phyloP scores from a whole-genome alignment of 1,140 invertebrate genomes.

The Amphibalanus amphitrite region DNA sequence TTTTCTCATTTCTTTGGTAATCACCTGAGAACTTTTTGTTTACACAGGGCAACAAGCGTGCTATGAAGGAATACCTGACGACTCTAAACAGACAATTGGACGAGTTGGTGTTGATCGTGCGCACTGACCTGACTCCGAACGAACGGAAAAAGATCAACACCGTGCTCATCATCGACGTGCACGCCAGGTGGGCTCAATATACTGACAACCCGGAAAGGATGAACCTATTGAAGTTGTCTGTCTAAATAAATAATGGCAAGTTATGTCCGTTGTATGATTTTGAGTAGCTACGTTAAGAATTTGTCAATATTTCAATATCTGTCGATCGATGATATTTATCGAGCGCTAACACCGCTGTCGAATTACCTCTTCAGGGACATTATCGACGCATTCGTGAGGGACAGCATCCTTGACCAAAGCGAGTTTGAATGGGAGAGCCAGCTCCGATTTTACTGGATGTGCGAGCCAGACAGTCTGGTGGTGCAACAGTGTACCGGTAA shows the following conservation, averaged over 20 bases:
- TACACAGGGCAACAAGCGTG: slow-evolving; percentile 51
- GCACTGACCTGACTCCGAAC: slow-evolving; percentile 27
- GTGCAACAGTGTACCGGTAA: slow-evolving; percentile 65
- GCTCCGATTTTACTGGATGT: slow-evolving; percentile 75
- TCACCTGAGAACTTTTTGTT: too few relatives aligned
- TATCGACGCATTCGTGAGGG: slow-evolving; percentile 64
- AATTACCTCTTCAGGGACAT: slow-evolving; percentile 1
- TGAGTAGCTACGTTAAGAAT: too few relatives aligned
- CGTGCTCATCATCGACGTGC: slow-evolving; percentile 72
- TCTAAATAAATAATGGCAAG: too few relatives aligned
- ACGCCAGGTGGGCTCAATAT: slow-evolving; percentile 46
- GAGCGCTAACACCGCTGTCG: too few relatives aligned
- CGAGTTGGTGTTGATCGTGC: slow-evolving; percentile 54
- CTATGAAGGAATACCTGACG: slow-evolving; percentile 74
- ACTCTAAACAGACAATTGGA: slow-evolving; percentile 64
- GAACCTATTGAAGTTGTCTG: too few relatives aligned
- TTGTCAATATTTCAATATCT: too few relatives aligned
- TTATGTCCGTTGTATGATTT: too few relatives aligned
- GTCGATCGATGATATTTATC: too few relatives aligned
- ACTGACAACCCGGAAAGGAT: too few relatives aligned
- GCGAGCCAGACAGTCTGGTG: slow-evolving; percentile 56
- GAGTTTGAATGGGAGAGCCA: slow-evolving; percentile 90
- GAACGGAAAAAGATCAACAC: slow-evolving; percentile 52
- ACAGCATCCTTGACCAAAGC: slow-evolving; percentile 58
- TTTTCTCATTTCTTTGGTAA: too few relatives aligned